Conservation (phyloP, 1,140 invertebrate genomes). For the Drosophila kohkoa region DNA sequence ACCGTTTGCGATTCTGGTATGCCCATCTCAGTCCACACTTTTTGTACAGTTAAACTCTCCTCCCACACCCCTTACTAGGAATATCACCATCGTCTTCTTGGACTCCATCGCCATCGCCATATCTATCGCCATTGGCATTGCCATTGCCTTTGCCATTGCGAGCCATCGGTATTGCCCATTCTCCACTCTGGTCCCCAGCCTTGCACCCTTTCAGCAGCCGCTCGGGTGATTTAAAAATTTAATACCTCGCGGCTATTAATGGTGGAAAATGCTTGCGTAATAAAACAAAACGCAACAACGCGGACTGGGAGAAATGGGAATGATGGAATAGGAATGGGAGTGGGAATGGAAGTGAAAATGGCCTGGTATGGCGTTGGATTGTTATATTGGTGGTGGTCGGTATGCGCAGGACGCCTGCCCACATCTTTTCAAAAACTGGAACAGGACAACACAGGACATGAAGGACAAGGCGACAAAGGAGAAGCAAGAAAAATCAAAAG, state of each 20-base stretch:
- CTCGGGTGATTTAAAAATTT: conserved; percentile 79
- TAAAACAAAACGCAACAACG: conserved; percentile 71
- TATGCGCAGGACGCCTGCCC: conserved; percentile 27
- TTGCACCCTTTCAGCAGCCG: not conserved
- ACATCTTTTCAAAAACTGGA: conserved; percentile 7
- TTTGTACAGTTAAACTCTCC: not conserved
- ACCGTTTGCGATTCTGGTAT: conserved; percentile 37
- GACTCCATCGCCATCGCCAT: conserved; percentile 7
- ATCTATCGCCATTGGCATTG: conserved; percentile 32
- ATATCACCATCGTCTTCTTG: conserved; percentile 8
- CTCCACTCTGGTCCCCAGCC: not conserved
- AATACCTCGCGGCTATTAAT: conserved; percentile 81
- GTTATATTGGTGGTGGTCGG: conserved; percentile 28
- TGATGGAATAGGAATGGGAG: conserved; percentile 2
- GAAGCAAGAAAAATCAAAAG: conserved; percentile 70
- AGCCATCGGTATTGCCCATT: conserved; percentile 1
- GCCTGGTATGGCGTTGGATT: conserved; percentile 22
- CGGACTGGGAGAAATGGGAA: conserved; percentile 14
- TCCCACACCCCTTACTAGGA: too few species aligned
- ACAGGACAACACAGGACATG: conserved; percentile 2
- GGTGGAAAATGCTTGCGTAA: conserved; percentile 79
- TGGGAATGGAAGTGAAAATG: conserved; percentile 21
- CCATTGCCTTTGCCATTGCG: conserved; percentile 20
- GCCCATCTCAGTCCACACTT: conserved; percentile 16
- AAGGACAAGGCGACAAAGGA: conserved; percentile 32